Base-by-base conservation (phyloP, 2,888 invertebrate species). In the Melangyna quadrimaculata region DNA sequence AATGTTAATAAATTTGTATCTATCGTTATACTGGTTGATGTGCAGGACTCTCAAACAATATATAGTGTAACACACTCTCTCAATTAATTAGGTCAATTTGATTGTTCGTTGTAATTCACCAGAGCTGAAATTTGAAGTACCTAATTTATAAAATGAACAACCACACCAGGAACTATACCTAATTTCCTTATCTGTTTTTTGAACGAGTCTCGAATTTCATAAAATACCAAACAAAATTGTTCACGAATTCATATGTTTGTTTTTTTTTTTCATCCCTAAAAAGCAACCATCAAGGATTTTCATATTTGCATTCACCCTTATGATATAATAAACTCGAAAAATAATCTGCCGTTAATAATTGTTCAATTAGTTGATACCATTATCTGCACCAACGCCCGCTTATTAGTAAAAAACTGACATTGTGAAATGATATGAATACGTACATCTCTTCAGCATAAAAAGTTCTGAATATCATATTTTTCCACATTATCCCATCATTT, bases 341-440 rank as follows among this genome's bases (percentile, higher is more conserved):
- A 87, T 90, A 90, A 90, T 89, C 89, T 87, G 84, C 88, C 89
- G 88, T 87, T 87, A 88, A 88, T 89, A 90, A 90, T 90, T 88
- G 88, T 78, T 88, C 89, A 89, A 89, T 87, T 87, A 88, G 88
- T 78, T 88, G 87, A 89, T 89, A 88, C 88, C 88, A 89, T 90
- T 88, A 89, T 88, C 88, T 88, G 87, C 88, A 83, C 88, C 84
- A 86, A 87, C 89, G 88, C 89, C 88, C 84, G 81, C 83, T 86
- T 86, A 86, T 86, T 86, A 86, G 77, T 86, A 86, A 86, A 86
- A 86, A 86, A 86, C 84, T 80, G 79, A 71, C 84, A 75, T 80
- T 59, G 0, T 29, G 3, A 67, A 63, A 72, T 55, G 53, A 77
- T 80, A 77, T 80, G 84, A 77, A 86, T 72, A 70, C 75, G 37